A percentile compares a stretch with the other conserved stretches of the same genome.
Conservation (phyloP, 2,888 invertebrate genomes). For the Chouioia cunea region DNA sequence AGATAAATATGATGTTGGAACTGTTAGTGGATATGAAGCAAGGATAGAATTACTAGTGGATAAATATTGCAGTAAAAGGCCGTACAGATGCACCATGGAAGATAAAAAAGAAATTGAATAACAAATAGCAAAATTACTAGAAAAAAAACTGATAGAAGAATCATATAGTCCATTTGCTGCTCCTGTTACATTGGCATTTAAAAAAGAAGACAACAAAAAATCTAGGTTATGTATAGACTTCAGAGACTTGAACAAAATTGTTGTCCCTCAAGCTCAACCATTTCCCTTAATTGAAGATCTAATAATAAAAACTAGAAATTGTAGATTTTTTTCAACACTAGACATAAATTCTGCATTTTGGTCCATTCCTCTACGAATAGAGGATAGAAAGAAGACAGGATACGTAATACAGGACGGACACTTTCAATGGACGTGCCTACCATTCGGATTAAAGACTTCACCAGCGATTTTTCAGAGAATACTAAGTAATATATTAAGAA, state of each 20-base stretch:
- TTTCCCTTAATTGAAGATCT: slow-evolving; percentile 51
- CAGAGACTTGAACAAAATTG: slow-evolving; percentile 51
- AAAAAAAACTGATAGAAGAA: slow-evolving; percentile 51
- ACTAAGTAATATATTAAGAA: slow-evolving; percentile 41
- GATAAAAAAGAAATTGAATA: slow-evolving; percentile 51
- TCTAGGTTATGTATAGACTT: slow-evolving; percentile 50
- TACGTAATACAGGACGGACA: too few relatives aligned
- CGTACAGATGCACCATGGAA: slow-evolving; percentile 48
- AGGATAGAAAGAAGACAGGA: slow-evolving; percentile 49
- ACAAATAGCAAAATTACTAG: slow-evolving; percentile 50
- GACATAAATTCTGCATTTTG: slow-evolving; percentile 50
- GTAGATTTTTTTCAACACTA: slow-evolving; percentile 46
- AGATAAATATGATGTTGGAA: slow-evolving; percentile 52
- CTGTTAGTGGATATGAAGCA: slow-evolving; percentile 49
- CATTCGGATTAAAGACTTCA: slow-evolving; percentile 41
- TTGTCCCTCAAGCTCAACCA: slow-evolving; percentile 50
- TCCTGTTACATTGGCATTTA: slow-evolving; percentile 48
- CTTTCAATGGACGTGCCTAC: slow-evolving; percentile 44
- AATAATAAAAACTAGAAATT: slow-evolving; percentile 44
- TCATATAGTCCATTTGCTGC: slow-evolving; percentile 52
- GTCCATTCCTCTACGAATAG: slow-evolving; percentile 22
- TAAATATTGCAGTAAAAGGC: slow-evolving; percentile 49
- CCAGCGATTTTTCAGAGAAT: slow-evolving; percentile 25
- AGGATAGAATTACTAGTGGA: slow-evolving; percentile 49
- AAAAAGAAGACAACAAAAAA: slow-evolving; percentile 50